A percentile compares a stretch with the other conserved stretches of the same genome.
phyloP scores from a whole-genome alignment of 1,140 invertebrate species.

The Chironomus striatipennis region DNA sequence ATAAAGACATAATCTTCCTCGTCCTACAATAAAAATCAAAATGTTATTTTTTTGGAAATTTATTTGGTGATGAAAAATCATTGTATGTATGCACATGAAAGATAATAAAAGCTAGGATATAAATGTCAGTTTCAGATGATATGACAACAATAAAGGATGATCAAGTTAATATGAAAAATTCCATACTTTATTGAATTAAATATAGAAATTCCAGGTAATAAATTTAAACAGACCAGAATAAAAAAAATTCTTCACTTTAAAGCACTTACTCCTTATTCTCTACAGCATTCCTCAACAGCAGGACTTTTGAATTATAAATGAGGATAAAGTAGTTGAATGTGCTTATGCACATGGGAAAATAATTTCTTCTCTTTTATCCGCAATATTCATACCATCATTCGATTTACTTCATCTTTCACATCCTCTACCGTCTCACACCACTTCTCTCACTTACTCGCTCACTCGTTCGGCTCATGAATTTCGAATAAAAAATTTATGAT shows the following conservation, averaged over 20 bases:
- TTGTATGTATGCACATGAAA: neutral
- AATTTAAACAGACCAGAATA: neutral
- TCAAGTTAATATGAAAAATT: no score
- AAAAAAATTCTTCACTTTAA: neutral
- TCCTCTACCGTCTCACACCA: neutral
- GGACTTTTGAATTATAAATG: conserved; percentile 8
- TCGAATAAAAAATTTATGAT: conserved; percentile 15
- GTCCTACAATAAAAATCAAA: neutral
- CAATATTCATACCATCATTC: neutral
- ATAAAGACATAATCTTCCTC: neutral
- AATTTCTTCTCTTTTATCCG: neutral
- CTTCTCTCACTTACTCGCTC: neutral
- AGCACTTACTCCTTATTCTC: neutral
- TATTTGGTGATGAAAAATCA: neutral
- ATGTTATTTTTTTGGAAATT: neutral
- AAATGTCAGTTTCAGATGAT: neutral
- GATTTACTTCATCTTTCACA: neutral
- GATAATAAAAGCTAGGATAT: neutral
- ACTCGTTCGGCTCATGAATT: neutral
- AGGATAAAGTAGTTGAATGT: neutral
- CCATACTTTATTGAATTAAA: no score
- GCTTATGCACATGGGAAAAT: conserved; percentile 7
- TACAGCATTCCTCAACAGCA: neutral
- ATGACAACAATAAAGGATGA: neutral
- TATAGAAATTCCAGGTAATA: no score